Evolutionary conservation across 2,113 vertebrate genomes (phyloP).

Genomic region (Bujurquina vittata): DNA sequence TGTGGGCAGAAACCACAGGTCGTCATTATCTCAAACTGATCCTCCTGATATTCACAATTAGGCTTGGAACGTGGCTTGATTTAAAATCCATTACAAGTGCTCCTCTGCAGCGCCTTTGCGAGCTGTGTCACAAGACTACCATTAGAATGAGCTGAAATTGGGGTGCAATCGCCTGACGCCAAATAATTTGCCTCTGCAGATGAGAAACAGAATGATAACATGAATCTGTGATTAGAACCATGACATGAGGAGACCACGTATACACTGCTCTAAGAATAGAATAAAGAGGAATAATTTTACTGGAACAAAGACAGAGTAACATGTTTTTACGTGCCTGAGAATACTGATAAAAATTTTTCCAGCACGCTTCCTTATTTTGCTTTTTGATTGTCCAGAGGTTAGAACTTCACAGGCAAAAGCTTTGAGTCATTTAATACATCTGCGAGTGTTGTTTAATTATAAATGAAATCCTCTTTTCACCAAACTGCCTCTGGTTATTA

Average conservation of each 20-base stretch:
- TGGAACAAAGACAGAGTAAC: background rate
- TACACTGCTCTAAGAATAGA: constrained; percentile 18
- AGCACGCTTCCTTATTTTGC: background rate
- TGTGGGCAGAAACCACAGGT: constrained; percentile 50
- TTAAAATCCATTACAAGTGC: constrained; percentile 60
- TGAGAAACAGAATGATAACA: constrained; percentile 68
- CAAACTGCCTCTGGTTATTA: constrained; percentile 62
- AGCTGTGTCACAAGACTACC: constrained; percentile 56
- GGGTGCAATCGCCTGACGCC: constrained; percentile 70
- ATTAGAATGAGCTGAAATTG: constrained; percentile 71
- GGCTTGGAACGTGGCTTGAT: constrained; percentile 54
- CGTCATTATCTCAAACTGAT: constrained; percentile 65
- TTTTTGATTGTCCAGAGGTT: constrained; percentile 36
- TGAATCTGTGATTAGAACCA: constrained; percentile 58
- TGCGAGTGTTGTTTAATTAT: constrained; percentile 64
- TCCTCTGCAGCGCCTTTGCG: constrained; percentile 39
- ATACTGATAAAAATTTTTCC: background rate
- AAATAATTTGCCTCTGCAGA: constrained; percentile 64
- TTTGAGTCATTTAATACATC: constrained; percentile 52
- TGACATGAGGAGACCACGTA: constrained; percentile 25
- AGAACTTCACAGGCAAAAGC: constrained; percentile 37
- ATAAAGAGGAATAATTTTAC: constrained; percentile 4
- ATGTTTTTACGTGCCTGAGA: background rate
- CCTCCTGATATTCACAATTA: constrained; percentile 66
- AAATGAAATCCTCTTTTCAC: constrained; percentile 57